phyloP scores from a whole-genome alignment of 2,888 invertebrate genomes.

The Brenthis daphne region DNA sequence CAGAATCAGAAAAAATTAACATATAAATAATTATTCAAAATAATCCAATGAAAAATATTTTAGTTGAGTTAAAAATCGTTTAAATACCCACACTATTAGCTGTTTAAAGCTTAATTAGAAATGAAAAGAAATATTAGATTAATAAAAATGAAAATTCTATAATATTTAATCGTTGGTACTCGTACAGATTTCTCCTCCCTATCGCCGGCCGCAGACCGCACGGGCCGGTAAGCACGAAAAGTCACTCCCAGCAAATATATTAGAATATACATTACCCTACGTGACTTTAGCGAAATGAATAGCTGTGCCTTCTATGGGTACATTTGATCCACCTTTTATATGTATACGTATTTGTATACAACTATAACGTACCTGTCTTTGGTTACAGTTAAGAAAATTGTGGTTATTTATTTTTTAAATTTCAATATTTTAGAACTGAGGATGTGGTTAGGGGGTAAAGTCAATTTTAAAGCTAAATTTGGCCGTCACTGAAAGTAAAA shows the following conservation, averaged over 20 bases:
- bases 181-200: conserved; percentile 45
- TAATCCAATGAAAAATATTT: too few relatives aligned
- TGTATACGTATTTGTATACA: conserved; percentile 23
- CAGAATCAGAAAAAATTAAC: too few relatives aligned
- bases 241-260: conserved; percentile 80
- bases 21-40: too few relatives aligned
- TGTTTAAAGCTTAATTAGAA: too few relatives aligned
- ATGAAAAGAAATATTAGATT: too few relatives aligned
- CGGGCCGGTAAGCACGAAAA: conserved; percentile 80
- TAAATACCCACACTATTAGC: too few relatives aligned
- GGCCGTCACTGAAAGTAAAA: too few relatives aligned
- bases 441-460: conserved; percentile 16
- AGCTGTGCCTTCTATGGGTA: conserved; percentile 55
- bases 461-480: too few relatives aligned
- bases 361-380: conserved; percentile 13
- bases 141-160: background rate
- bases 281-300: conserved; percentile 76
- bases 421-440: conserved; percentile 6
- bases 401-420: background rate
- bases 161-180: conserved; percentile 36
- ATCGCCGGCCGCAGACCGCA: conserved; percentile 71
- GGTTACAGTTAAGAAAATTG: conserved; percentile 3
- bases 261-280: conserved; percentile 82
- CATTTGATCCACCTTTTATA: conserved; percentile 44
- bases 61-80: too few relatives aligned